Evolutionary conservation across 2,797 vertebrate genomes (phyloP).

Genomic region (Eulemur rubriventer): DNA sequence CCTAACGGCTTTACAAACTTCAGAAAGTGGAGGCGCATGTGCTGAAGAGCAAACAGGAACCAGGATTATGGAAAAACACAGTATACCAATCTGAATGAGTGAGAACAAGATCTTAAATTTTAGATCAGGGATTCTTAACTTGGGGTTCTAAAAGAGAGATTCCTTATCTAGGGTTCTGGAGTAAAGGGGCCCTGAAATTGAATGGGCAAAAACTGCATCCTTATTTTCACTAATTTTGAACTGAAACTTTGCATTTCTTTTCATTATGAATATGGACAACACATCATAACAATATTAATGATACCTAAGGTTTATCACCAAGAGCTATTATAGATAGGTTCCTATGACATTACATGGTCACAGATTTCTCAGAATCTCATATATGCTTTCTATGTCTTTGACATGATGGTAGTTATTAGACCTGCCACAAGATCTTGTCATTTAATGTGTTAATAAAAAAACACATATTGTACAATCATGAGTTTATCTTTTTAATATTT

Average conservation of each 20-base stretch:
- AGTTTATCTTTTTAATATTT: background rate
- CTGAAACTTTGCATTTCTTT: background rate
- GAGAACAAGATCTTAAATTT: background rate
- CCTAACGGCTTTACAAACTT: background rate
- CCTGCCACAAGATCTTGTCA: background rate
- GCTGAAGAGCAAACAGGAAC: background rate
- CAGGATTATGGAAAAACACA: background rate
- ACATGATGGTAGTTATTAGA: background rate
- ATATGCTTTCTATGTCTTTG: background rate
- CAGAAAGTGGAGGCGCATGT: background rate
- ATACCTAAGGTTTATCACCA: background rate
- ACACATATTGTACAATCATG: background rate
- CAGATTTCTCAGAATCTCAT: background rate
- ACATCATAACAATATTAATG: background rate
- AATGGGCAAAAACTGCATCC: background rate
- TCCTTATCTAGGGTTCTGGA: background rate
- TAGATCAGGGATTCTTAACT: background rate
- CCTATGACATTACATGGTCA: accelerated
- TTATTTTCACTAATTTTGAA: background rate
- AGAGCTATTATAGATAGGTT: background rate
- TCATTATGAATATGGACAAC: background rate
- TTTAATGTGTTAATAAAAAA: background rate
- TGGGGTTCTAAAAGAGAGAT: background rate
- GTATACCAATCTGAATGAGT: background rate
- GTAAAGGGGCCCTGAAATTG: background rate